Evolutionary conservation across 2,113 vertebrate species (phyloP), one percentile per base, ranked within the genome.

Genomic region (Pandion haliaetus): DNA sequence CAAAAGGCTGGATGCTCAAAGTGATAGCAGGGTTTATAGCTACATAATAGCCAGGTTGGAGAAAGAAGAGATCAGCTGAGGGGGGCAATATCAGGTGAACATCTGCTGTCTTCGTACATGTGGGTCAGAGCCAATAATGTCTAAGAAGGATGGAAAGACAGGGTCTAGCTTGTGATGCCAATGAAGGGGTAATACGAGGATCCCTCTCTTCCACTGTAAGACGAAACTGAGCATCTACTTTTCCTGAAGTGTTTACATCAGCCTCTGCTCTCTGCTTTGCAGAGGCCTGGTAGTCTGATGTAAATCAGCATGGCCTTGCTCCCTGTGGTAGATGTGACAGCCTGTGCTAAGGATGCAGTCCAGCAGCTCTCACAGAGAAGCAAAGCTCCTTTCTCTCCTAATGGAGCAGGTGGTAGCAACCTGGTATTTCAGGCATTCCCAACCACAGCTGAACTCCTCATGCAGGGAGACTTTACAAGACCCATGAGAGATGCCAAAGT

Each of bases 401-500:
- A 81, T 58, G 0, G 4, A 90, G 88, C 86, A 81, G 86, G 73
- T 84, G 59, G 67, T 12, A 84, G 66, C 59, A 87, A 54, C 65
- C 76, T n/a, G 73, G 71, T 63, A 50, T 66, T 91, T 91, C 92
- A 92, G 92, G 69, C 67, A 3, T 67, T 83, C 55, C 47, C 59
- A 73, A 2, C 58, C 57, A 54, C 38, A 70, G 84, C 74, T 38
- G 82, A 96, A 57, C 77, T 78, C 52, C 76, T 94, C 63, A 57
- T 52, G 85, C 77, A 73, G 87, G 63, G 59, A 93, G 80, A 52
- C 84, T 95, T 97, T 95, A 94, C 52, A 90, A 61, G 88, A 76
- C 94, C 83, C 96, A 14, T 19, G 96, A 83, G 97, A 82, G 73
- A 79, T 54, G 52, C 94, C 17, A 40, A 58, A 50, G 74, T 62